These are phyloP conservation scores for Maniola jurtina DNA, from an alignment of 1,140 invertebrate genomes.

Conservation along the genomic window DNA sequence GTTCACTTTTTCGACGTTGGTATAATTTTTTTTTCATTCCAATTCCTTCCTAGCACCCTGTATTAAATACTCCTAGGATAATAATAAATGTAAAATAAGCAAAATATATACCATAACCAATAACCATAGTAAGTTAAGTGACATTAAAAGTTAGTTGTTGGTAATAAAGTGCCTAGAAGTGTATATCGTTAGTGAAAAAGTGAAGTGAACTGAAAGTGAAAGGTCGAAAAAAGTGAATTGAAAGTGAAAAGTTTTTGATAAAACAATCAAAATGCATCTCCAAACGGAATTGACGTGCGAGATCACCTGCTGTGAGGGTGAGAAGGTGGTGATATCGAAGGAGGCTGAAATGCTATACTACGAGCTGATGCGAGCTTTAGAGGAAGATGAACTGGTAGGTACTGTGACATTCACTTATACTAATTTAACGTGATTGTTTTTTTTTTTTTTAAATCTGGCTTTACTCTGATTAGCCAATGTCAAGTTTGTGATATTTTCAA, in stretches of 20 bases:
- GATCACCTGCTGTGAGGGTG: constrained; percentile 51
- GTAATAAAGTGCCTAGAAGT: constrained; percentile 3
- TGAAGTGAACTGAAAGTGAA: neutral
- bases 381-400: constrained; percentile 76
- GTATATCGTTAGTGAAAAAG: neutral
- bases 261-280: constrained; percentile 60
- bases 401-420: neutral
- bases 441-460: too few species aligned
- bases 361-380: constrained; percentile 70
- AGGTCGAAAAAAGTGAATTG: constrained; percentile 19
- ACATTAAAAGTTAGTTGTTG: too few species aligned
- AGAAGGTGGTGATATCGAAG: constrained; percentile 69
- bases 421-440: neutral
- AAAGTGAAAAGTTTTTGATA: constrained; percentile 25
- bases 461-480: too few species aligned
- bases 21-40: too few species aligned
- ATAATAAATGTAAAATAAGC: too few species aligned
- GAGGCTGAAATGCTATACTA: constrained; percentile 76
- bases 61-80: too few species aligned
- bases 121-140: too few species aligned
- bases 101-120: neutral
- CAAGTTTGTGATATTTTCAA: too few species aligned
- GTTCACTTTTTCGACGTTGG: too few species aligned
- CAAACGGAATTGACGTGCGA: constrained; percentile 60
- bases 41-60: too few species aligned